Evolutionary conservation across 1,140 invertebrate genomes (phyloP).

Genomic region (Papilio polytes): DNA sequence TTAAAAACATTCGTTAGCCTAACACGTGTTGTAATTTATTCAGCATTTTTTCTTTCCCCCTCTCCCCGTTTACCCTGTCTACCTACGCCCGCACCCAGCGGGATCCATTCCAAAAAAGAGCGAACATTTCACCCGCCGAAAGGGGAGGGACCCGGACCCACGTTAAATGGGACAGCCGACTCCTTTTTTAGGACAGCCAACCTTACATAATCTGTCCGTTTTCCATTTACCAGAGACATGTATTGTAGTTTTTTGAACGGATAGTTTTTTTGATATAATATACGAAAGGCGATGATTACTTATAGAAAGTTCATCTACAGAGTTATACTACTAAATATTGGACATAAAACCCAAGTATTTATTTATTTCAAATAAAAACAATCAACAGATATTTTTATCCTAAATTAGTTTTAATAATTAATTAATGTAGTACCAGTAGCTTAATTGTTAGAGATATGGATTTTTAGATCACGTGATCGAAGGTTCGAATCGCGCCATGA

Average conservation of each 20-base stretch:
- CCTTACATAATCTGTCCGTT: neutral
- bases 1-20: neutral
- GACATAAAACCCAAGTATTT: no score
- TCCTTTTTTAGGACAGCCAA: slow-evolving; percentile 26
- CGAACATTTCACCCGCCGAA: slow-evolving; percentile 27
- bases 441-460: no score
- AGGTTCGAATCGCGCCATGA: no score
- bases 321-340: no score
- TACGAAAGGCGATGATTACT: neutral
- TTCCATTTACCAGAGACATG: neutral
- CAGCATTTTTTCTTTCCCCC: slow-evolving; percentile 15
- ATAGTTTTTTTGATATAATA: neutral
- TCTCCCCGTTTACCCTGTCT: neutral
- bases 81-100: slow-evolving; percentile 26
- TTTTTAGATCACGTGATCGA: no score
- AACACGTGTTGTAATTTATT: slow-evolving; percentile 17
- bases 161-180: slow-evolving; percentile 26
- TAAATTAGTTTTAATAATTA: no score
- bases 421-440: no score
- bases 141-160: slow-evolving; percentile 19
- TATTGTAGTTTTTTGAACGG: neutral
- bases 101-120: slow-evolving; percentile 33
- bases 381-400: no score
- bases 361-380: no score
- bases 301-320: no score